These are phyloP conservation scores for Syrista parreyssii DNA, from an alignment of 2,888 invertebrate species.

Conservation along the genomic window DNA sequence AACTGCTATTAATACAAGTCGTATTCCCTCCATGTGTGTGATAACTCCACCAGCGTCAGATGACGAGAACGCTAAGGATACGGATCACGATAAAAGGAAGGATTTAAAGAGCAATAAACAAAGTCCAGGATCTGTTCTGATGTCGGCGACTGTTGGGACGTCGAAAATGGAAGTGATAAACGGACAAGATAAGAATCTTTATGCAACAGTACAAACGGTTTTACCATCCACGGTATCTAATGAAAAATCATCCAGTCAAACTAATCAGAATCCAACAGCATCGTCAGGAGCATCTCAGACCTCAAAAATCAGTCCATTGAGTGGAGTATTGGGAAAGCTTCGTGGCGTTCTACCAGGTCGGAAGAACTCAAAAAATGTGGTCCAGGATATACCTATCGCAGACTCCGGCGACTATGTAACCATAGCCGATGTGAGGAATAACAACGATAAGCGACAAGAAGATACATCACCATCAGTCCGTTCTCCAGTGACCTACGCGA, in stretches of 20 bases:
- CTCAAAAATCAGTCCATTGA: slow-evolving; percentile 69
- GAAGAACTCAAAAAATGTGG: slow-evolving; percentile 17
- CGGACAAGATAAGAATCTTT: slow-evolving; percentile 61
- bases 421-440: slow-evolving; percentile 84
- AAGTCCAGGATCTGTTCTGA: slow-evolving; percentile 50
- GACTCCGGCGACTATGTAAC: slow-evolving; percentile 88
- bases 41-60: slow-evolving; percentile 90
- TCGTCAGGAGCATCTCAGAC: neutral
- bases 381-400: slow-evolving; percentile 32
- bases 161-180: slow-evolving; percentile 64
- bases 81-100: slow-evolving; percentile 47
- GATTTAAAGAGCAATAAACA: slow-evolving; percentile 32
- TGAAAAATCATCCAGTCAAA: slow-evolving; percentile 9
- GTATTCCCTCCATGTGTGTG: slow-evolving; percentile 93
- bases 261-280: neutral
- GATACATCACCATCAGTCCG: slow-evolving; percentile 34
- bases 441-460: slow-evolving; percentile 72
- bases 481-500: slow-evolving; percentile 68
- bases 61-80: slow-evolving; percentile 76
- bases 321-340: slow-evolving; percentile 79
- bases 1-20: slow-evolving; percentile 86
- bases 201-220: slow-evolving; percentile 60
- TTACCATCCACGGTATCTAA: slow-evolving; percentile 24
- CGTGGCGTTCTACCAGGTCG: slow-evolving; percentile 66
- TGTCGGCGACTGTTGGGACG: slow-evolving; percentile 62